phyloP scores from a whole-genome alignment of 2,888 invertebrate genomes.

The Monochamus alternatus region DNA sequence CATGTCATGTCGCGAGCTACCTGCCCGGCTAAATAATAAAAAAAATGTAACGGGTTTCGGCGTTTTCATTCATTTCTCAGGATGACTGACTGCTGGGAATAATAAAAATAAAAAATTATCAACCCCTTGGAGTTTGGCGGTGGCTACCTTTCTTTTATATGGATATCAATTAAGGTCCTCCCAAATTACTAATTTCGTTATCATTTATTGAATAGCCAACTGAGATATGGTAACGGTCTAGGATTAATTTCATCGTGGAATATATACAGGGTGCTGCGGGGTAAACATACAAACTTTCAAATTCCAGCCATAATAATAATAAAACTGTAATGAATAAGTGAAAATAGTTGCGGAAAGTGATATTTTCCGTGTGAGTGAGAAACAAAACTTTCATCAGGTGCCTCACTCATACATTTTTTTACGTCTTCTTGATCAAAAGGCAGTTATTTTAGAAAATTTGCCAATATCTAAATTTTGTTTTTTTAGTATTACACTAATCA shows the following conservation, averaged over 20 bases:
- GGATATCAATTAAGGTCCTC: slow-evolving; percentile 51
- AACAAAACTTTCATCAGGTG: too few species aligned
- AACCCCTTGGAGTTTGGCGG: slow-evolving; percentile 41
- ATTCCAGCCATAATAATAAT: too few species aligned
- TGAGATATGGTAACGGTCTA: slow-evolving; percentile 42
- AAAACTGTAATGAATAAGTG: too few species aligned
- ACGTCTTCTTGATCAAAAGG: too few species aligned
- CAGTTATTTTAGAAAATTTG: too few species aligned
- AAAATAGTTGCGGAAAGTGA: too few species aligned
- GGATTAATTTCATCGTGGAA: background rate
- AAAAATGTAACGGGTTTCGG: slow-evolving; percentile 63
- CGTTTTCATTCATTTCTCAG: slow-evolving; percentile 62
- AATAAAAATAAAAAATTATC: slow-evolving; percentile 55
- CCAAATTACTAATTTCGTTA: slow-evolving; percentile 43
- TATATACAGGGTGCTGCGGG: background rate
- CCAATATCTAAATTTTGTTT: too few species aligned
- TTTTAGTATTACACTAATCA: too few species aligned
- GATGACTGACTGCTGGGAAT: slow-evolving; percentile 59
- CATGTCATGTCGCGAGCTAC: slow-evolving; percentile 59
- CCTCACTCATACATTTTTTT: too few species aligned
- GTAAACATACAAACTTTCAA: too few species aligned
- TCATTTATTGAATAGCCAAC: slow-evolving; percentile 50
- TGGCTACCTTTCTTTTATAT: slow-evolving; percentile 51
- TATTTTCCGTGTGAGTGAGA: too few species aligned
- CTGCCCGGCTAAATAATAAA: slow-evolving; percentile 62